Base-by-base conservation (phyloP, 1,140 invertebrate genomes). In the Drosophila watanabei region DNA sequence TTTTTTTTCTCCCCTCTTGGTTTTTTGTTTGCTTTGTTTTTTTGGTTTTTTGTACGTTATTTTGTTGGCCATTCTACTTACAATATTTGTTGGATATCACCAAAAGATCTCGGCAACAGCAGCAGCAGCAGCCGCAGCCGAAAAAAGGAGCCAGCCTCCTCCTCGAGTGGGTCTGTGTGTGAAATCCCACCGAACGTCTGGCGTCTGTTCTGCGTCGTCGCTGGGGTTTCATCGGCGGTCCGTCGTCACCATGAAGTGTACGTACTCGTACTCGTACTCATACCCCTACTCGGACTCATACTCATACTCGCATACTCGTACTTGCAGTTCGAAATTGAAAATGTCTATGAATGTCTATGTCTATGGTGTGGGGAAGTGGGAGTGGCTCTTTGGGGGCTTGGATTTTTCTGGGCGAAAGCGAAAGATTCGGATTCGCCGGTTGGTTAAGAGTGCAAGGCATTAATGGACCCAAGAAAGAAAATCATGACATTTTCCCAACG, bases 1-100 rank as follows among this genome's bases (percentile, higher is more conserved):
- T 70, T 79, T 69, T 58, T 77, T 35, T 66, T 66, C 39, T 61
- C 30, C 58, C 28, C 71, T 60, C 57, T 80, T 58, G 30, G 41
- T 10, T 65, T 66, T 78, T 79, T 69, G 54, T 65, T 59, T 76
- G 69, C 70, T 51, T 70, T 73, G 70, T 61, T 49, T 75, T 80
- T 51, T 24, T 24, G 52, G 48, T 28, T 75, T 60, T 59, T 79
- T 39, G 65, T 43, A 33, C 18, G 60, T 80, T 82, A 75, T 63
- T 75, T 80, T 83, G 68, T 68, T 82, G 75, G 81, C 78, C 85
- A 89, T 85, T 85, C 85, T 90, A 79, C 86, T 85, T 90, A 89
- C 85, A 88, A 88, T 88, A 89, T 90, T 90, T 89, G 85, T 76
- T 79, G 78, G 75, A 85, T 89, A 89, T 89, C 85, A 85, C 73